Conservation (phyloP, 35 echinoderm and acorn worm genomes). For the Chiridota heheva region DNA sequence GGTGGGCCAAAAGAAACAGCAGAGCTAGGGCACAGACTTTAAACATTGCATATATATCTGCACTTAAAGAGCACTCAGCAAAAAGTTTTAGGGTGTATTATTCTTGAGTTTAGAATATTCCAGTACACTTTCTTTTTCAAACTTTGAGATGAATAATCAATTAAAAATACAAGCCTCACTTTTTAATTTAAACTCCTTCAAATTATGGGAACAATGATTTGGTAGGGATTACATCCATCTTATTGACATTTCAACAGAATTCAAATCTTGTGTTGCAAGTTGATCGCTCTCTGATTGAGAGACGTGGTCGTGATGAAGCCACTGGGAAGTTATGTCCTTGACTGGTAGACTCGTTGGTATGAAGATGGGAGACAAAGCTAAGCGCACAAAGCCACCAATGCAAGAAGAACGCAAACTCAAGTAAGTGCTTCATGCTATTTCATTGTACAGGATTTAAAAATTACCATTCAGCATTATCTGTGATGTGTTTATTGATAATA, state of each 20-base stretch:
- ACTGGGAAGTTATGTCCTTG: constrained; percentile 94
- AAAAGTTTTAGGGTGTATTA: no score
- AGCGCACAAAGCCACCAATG: constrained; percentile 77
- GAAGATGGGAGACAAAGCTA: constrained; percentile 90
- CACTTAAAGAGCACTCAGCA: no score
- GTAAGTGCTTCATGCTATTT: constrained; percentile 19
- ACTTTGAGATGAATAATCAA: no score
- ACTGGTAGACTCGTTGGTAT: constrained; percentile 62
- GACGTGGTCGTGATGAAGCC: constrained; percentile 87
- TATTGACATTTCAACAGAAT: constrained; percentile 56
- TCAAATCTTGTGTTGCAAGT: constrained; percentile 98
- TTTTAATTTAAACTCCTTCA: no score
- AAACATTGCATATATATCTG: no score
- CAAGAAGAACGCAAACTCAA: constrained; percentile 76
- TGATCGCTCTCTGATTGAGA: constrained; percentile 73
- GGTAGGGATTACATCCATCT: no score
- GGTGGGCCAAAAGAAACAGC: no score
- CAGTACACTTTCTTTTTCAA: no score
- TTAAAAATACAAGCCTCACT: no score
- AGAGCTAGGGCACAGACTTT: no score
- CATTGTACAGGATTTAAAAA: background rate
- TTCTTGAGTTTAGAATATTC: no score
- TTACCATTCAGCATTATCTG: background rate
- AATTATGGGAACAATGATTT: no score
- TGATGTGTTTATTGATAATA: background rate